Percentiles rank a stretch among this genome's conserved stretches.
phyloP scores from a whole-genome alignment of 2,113 vertebrate genomes.

The Anhinga rufa region DNA sequence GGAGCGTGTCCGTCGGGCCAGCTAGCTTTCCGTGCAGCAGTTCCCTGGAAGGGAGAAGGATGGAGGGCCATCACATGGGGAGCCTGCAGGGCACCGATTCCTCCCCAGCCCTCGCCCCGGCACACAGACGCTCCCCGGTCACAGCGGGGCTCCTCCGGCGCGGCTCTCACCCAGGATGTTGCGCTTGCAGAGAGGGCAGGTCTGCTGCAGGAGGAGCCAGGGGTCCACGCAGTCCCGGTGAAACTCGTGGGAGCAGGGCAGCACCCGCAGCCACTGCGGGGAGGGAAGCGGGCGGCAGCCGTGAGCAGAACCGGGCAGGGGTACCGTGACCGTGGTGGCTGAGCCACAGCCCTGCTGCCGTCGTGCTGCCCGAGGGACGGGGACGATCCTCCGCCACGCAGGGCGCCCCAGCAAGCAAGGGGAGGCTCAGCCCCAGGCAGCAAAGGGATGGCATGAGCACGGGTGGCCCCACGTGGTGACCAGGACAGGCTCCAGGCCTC shows the following conservation, averaged over 20 bases:
- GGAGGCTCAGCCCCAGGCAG: neutral
- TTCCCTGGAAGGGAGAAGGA: conserved; percentile 20
- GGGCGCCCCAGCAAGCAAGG: rapidly evolving
- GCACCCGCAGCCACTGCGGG: conserved; percentile 85
- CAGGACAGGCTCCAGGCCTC: neutral
- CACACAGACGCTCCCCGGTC: rapidly evolving
- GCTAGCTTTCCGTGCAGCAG: conserved; percentile 28
- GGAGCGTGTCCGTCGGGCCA: rapidly evolving
- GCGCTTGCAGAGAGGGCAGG: conserved; percentile 93
- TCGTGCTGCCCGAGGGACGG: neutral
- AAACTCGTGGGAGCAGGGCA: conserved; percentile 92
- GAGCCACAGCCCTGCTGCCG: neutral
- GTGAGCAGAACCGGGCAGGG: rapidly evolving
- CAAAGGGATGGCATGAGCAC: neutral
- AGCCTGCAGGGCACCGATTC: neutral
- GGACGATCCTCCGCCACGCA: neutral
- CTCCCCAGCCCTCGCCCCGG: neutral
- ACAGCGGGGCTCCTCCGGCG: rapidly evolving
- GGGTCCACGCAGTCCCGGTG: conserved; percentile 93
- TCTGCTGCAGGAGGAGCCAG: conserved; percentile 92
- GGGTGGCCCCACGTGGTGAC: rapidly evolving
- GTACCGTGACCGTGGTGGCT: rapidly evolving
- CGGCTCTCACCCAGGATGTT: conserved; percentile 81
- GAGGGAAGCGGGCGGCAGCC: rapidly evolving
- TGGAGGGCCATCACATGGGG: rapidly evolving